phyloP scores from a whole-genome alignment of 2,888 invertebrate species.

The Spodoptera littoralis region DNA sequence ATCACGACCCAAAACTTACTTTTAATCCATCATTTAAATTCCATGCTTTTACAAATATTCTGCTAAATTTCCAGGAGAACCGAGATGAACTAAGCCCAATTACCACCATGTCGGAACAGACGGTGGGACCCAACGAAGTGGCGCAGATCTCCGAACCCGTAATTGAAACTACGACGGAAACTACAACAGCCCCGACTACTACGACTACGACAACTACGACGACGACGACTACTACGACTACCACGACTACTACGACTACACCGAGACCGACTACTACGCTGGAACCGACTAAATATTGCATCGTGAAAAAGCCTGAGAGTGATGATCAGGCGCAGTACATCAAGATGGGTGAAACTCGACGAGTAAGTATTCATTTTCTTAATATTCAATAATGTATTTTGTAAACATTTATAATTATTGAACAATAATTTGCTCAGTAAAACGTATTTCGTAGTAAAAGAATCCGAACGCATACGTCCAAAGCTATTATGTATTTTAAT shows the following conservation, averaged over 20 bases:
- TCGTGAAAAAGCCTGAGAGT: constrained; percentile 94
- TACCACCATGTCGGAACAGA: constrained; percentile 84
- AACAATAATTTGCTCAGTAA: too few relatives aligned
- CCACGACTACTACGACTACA: constrained; percentile 86
- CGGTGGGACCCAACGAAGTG: constrained; percentile 78
- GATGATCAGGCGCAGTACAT: constrained; percentile 93
- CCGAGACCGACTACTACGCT: constrained; percentile 89
- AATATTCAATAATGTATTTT: too few relatives aligned
- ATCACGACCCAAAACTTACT: too few relatives aligned
- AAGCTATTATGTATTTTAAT: too few relatives aligned
- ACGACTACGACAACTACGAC: constrained; percentile 70
- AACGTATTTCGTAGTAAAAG: too few relatives aligned
- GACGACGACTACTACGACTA: constrained; percentile 78
- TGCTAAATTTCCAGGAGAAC: constrained; percentile 66
- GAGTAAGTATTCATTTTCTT: constrained; percentile 88
- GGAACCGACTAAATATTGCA: constrained; percentile 91
- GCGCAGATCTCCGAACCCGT: constrained; percentile 83
- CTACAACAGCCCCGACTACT: constrained; percentile 72
- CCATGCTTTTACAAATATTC: too few relatives aligned
- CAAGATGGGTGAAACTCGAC: constrained; percentile 94
- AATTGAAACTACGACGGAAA: constrained; percentile 74
- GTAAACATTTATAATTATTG: too few relatives aligned
- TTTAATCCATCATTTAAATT: too few relatives aligned
- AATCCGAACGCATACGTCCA: too few relatives aligned
- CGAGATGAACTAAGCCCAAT: constrained; percentile 79